Conservation (phyloP, 2,888 invertebrate genomes). For the Drosophila phalerata region DNA sequence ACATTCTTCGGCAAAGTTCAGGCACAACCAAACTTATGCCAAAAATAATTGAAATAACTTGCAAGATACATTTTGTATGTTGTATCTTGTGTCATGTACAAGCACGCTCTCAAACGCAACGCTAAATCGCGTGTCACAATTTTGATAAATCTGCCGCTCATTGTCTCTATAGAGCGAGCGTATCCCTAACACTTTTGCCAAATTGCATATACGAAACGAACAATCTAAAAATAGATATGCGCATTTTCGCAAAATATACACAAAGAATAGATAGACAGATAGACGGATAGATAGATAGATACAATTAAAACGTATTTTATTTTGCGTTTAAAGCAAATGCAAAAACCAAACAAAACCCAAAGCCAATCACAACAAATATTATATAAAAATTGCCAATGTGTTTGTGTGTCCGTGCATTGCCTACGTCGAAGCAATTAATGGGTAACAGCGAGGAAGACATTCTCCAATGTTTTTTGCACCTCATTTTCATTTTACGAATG, state of each 20-base stretch:
- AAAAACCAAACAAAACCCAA: constrained; percentile 21
- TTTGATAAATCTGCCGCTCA: constrained; percentile 70
- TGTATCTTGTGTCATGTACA: constrained; percentile 20
- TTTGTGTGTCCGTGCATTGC: constrained; percentile 15
- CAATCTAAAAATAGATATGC: constrained; percentile 66
- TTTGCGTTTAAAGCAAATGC: constrained; percentile 57
- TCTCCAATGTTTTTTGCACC: constrained; percentile 56
- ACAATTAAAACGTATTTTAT: constrained; percentile 76
- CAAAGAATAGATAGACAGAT: constrained; percentile 35
- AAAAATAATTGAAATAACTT: constrained; percentile 75
- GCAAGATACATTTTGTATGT: constrained; percentile 41
- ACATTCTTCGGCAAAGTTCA: constrained; percentile 56
- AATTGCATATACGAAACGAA: constrained; percentile 45
- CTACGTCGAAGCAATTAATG: constrained; percentile 57
- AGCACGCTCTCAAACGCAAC: constrained; percentile 27
- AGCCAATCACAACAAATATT: constrained; percentile 39
- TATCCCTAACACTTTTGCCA: constrained; percentile 58
- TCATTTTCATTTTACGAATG: constrained; percentile 61
- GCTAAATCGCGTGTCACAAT: constrained; percentile 69
- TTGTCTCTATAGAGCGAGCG: constrained; percentile 49
- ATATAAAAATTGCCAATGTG: constrained; percentile 36
- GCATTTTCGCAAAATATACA: constrained; percentile 56
- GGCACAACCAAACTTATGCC: constrained; percentile 45
- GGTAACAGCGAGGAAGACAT: constrained; percentile 51
- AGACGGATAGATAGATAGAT: constrained; percentile 43